These are phyloP conservation scores for Pecten maximus DNA, from an alignment of 2,888 invertebrate genomes.

Conservation along the genomic window DNA sequence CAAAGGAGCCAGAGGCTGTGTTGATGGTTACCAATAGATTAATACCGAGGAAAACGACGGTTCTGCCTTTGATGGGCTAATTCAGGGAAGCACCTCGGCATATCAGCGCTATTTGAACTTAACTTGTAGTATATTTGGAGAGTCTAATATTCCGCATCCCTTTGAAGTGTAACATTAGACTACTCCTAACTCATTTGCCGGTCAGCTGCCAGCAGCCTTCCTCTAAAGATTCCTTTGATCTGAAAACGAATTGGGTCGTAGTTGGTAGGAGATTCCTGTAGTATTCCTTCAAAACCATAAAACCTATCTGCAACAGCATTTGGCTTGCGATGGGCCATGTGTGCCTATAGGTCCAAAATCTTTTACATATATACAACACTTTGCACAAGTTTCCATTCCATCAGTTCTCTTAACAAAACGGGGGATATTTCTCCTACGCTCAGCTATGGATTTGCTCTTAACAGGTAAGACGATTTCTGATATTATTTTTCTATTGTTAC, in stretches of 20 bases:
- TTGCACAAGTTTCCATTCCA: neutral
- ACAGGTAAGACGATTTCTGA: neutral
- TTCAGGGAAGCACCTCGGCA: slow-evolving; percentile 36
- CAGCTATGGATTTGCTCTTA: neutral
- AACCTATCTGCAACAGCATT: slow-evolving; percentile 36
- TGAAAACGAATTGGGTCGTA: slow-evolving; percentile 63
- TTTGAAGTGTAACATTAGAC: slow-evolving; percentile 68
- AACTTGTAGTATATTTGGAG: slow-evolving; percentile 48
- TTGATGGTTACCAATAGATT: slow-evolving; percentile 29
- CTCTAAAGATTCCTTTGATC: slow-evolving; percentile 65
- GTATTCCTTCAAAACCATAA: slow-evolving; percentile 47
- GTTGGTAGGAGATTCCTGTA: slow-evolving; percentile 47
- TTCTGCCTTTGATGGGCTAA: slow-evolving; percentile 35
- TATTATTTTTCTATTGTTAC: neutral
- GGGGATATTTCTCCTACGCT: neutral
- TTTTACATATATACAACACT: neutral
- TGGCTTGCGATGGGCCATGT: slow-evolving; percentile 22
- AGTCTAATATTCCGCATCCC: slow-evolving; percentile 47
- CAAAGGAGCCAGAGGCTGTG: neutral
- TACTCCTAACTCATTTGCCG: slow-evolving; percentile 56
- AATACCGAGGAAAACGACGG: neutral
- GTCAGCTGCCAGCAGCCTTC: slow-evolving; percentile 58
- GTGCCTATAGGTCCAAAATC: neutral
- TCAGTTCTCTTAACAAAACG: neutral
- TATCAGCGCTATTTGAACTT: slow-evolving; percentile 46